These are phyloP conservation scores for Catalaphyllia jardinei DNA, from an alignment of 64 coral and sea anemone genomes.

Conservation along the genomic window DNA sequence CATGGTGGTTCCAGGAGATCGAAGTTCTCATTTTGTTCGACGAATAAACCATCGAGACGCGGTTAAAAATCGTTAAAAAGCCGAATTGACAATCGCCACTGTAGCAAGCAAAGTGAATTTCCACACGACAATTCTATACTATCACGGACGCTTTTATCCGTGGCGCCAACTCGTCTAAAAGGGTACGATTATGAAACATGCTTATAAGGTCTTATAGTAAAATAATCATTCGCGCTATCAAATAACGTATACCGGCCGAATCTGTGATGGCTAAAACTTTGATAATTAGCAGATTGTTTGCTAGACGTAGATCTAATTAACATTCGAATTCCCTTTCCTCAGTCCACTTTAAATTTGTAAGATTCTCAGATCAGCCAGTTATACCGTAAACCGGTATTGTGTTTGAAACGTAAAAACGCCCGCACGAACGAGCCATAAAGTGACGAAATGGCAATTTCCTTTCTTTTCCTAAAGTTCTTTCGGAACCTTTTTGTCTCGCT, in stretches of 20 bases:
- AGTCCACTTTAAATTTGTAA: background rate
- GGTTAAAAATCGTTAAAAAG: background rate
- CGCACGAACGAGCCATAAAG: background rate
- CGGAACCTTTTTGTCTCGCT: background rate
- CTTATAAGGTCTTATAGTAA: background rate
- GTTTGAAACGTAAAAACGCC: background rate
- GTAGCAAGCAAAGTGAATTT: background rate
- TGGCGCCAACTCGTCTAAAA: background rate
- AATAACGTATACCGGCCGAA: background rate
- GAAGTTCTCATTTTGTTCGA: slow-evolving; percentile 8
- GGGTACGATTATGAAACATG: background rate
- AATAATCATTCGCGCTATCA: background rate
- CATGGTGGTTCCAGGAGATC: background rate
- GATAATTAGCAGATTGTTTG: slow-evolving; percentile 35
- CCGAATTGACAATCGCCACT: background rate
- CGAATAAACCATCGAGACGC: background rate
- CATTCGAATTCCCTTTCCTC: background rate
- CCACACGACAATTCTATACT: background rate
- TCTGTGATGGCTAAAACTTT: background rate
- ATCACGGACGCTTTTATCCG: background rate
- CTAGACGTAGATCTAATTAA: slow-evolving; percentile 34
- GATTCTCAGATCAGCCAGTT: background rate
- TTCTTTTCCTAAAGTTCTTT: background rate
- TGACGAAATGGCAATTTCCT: background rate
- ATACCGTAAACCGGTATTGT: background rate